Conservation (phyloP, 2,888 invertebrate genomes). For the Tiliacea aurago region DNA sequence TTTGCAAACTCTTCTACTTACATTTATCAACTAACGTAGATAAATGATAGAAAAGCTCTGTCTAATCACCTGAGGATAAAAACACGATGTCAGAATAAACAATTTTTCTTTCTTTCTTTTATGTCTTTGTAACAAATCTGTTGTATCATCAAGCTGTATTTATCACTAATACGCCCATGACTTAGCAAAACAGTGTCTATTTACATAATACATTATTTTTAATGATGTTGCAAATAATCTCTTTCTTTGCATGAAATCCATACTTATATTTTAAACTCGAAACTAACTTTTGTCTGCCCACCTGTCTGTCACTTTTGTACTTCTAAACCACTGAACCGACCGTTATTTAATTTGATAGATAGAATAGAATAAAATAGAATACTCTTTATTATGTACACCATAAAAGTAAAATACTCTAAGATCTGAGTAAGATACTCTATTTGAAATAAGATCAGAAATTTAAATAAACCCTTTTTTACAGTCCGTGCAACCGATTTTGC, state of each 20-base stretch:
- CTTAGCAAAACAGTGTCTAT: not conserved
- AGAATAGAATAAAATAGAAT: too few relatives aligned
- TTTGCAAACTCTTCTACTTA: not conserved
- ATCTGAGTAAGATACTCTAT: too few relatives aligned
- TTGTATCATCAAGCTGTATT: conserved; percentile 21
- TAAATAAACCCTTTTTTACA: too few relatives aligned
- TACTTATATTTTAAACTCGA: not conserved
- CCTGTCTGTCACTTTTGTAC: not conserved
- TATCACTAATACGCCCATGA: conserved; percentile 19
- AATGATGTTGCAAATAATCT: conserved; percentile 33
- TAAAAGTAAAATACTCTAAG: too few relatives aligned
- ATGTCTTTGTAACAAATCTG: conserved; percentile 29
- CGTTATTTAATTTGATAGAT: not conserved
- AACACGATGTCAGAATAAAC: too few relatives aligned
- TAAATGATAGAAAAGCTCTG: conserved; percentile 1
- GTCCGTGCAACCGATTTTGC: too few relatives aligned
- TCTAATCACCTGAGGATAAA: conserved; percentile 1
- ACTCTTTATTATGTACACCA: too few relatives aligned
- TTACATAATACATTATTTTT: conserved; percentile 31
- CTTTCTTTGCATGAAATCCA: not conserved
- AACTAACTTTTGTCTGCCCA: not conserved
- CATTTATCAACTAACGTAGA: conserved; percentile 17
- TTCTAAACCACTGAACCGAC: not conserved
- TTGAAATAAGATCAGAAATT: too few relatives aligned
- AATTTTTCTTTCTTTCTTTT: too few relatives aligned